These are phyloP conservation scores for Erethizon dorsatum DNA, from an alignment of 2,797 vertebrate species.

Conservation along the genomic window DNA sequence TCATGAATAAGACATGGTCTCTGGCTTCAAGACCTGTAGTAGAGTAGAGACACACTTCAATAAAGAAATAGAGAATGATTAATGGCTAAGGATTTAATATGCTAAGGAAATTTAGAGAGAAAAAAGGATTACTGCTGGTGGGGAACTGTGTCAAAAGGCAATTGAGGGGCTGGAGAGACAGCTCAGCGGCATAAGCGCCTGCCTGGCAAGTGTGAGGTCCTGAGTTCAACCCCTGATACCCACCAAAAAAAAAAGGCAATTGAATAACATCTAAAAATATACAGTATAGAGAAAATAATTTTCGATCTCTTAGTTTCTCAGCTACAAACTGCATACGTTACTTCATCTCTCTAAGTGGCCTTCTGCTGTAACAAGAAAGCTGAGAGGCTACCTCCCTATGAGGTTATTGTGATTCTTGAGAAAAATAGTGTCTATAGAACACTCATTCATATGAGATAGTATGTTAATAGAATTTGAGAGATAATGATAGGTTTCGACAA, in stretches of 20 bases:
- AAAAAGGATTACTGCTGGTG: slow-evolving; percentile 13
- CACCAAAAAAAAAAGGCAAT: not conserved
- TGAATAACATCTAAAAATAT: not conserved
- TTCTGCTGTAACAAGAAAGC: not conserved
- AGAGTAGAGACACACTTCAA: not conserved
- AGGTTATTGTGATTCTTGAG: not conserved
- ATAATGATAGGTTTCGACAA: not conserved
- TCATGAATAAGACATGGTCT: slow-evolving; percentile 31
- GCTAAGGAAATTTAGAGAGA: slow-evolving; percentile 62
- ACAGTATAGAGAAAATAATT: slow-evolving; percentile 31
- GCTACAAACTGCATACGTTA: not conserved
- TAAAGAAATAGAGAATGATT: slow-evolving; percentile 41
- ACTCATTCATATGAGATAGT: not conserved
- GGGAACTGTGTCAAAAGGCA: slow-evolving; percentile 42
- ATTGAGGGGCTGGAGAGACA: not conserved
- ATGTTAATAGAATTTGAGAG: slow-evolving; percentile 15
- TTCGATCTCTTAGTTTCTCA: slow-evolving; percentile 42
- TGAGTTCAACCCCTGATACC: too few relatives aligned
- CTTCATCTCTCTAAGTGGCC: not conserved
- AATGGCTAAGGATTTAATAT: slow-evolving; percentile 25
- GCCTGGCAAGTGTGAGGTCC: too few relatives aligned
- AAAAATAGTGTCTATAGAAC: not conserved
- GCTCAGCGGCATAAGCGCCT: too few relatives aligned
- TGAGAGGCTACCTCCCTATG: not conserved
- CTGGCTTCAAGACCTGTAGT: not conserved